Base-by-base conservation (phyloP, 2,888 invertebrate species). In the Malacosoma neustria region DNA sequence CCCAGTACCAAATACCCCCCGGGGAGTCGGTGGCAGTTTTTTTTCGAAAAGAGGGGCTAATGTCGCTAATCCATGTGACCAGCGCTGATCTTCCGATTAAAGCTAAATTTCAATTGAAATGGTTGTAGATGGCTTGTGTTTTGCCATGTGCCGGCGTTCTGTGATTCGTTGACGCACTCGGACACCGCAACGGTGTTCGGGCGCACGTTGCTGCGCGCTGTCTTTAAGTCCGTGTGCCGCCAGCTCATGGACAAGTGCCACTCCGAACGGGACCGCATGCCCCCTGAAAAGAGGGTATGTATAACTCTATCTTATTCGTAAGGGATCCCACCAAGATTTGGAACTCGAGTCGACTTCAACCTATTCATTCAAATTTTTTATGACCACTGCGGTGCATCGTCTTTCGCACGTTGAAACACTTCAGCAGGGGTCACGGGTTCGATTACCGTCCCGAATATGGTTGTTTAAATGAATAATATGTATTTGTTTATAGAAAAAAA, bases 111-210 rank as follows among this genome's bases (percentile, higher is more conserved):
- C 22, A 7, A 22, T 22, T 3, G 22, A 5, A 22, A 7, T 22
- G 22, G 2, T 41, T 36, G 1, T 59, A 91, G 94, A 46, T 98
- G 98, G 98, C 80, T 98, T 31, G 95, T 97, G 4, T 97, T 96
- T 70, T 98, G 97, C 65, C 96, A 97, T 73, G 95, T 98, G 14
- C 98, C 98, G 0, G 95, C 96, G 0, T 96, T 97, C 71, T 98
- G 98, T 64, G 96, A 97, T 72, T 97, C 97, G 0, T 74, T 98
- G 33, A 92, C 93, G 0, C 95, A 96, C 65, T 95, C 93, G 61
- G 97, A 97, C 53, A 95, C 96, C 0, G 94, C 97, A 0, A 84
- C 94, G 14, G 95, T 97, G 13, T 98, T 98, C 77, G 98, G 98
- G 0, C 89, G 94, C 14, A 94, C 95, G 0, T 80, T 98, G 32